A percentile compares a stretch with the other conserved stretches of the same genome.
These are phyloP conservation scores for Heteropelma amictum DNA, from an alignment of 2,888 invertebrate genomes.

Conservation along the genomic window DNA sequence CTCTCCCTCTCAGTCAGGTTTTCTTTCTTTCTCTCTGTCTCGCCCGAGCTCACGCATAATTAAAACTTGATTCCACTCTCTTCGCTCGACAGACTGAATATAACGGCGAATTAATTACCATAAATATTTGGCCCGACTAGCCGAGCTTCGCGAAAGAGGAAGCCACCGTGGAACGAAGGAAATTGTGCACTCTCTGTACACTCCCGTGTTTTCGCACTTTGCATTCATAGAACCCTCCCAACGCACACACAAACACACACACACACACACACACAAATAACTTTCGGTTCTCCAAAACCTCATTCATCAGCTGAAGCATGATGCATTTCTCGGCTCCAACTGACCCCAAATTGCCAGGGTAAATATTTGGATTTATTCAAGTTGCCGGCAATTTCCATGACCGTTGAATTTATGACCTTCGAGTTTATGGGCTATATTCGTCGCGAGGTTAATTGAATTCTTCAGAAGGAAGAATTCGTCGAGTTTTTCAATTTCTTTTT, in stretches of 20 bases:
- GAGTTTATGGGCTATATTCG: too few species aligned
- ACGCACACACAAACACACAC: not conserved
- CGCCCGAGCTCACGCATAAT: slow-evolving; percentile 37
- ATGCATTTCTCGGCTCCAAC: slow-evolving; percentile 10
- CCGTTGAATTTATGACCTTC: too few species aligned
- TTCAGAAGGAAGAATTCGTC: too few species aligned
- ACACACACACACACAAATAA: not conserved
- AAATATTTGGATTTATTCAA: slow-evolving; percentile 26
- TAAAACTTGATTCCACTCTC: slow-evolving; percentile 43
- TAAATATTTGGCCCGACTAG: slow-evolving; percentile 52
- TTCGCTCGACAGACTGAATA: slow-evolving; percentile 41
- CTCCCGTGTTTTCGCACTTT: slow-evolving; percentile 42
- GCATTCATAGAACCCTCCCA: slow-evolving; percentile 34
- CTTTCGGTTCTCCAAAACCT: slow-evolving; percentile 31
- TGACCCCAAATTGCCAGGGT: slow-evolving; percentile 10
- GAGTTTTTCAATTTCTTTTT: too few species aligned
- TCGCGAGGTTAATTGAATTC: too few species aligned
- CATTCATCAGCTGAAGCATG: not conserved
- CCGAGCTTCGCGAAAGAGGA: slow-evolving; percentile 11
- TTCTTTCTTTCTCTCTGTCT: not conserved
- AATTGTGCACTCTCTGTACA: slow-evolving; percentile 18
- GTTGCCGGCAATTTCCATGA: slow-evolving; percentile 10
- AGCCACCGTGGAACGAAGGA: not conserved
- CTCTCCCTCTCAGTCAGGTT: not conserved
- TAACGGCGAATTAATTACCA: slow-evolving; percentile 56